These are phyloP conservation scores for Platichthys flesus DNA, from an alignment of 2,113 vertebrate species.

Conservation along the genomic window DNA sequence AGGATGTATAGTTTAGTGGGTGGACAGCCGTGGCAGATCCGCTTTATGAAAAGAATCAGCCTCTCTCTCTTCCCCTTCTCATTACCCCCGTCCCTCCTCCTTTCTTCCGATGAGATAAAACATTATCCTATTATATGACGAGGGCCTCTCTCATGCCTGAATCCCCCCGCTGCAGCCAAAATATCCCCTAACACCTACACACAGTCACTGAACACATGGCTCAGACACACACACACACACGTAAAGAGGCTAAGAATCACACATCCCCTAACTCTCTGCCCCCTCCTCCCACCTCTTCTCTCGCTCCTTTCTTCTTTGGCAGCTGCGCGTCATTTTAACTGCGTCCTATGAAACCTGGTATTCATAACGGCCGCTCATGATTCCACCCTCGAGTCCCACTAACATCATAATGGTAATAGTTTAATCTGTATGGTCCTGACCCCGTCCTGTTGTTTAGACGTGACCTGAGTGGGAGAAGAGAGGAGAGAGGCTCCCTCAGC, in stretches of 20 bases:
- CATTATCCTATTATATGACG: constrained; percentile 72
- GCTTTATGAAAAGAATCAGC: constrained; percentile 61
- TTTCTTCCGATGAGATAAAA: constrained; percentile 71
- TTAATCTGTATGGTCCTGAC: constrained; percentile 72
- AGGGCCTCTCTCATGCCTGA: constrained; percentile 68
- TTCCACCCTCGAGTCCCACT: constrained; percentile 73
- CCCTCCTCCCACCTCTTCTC: constrained; percentile 22
- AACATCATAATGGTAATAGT: constrained; percentile 73
- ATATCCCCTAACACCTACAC: constrained; percentile 78
- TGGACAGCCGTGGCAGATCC: constrained; percentile 58
- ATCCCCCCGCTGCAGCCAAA: constrained; percentile 66
- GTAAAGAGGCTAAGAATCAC: constrained; percentile 37
- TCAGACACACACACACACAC: constrained; percentile 33
- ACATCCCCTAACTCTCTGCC: constrained; percentile 48
- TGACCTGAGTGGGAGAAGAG: constrained; percentile 79
- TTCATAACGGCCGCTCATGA: constrained; percentile 75
- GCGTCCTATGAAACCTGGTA: constrained; percentile 73
- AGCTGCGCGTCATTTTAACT: constrained; percentile 73
- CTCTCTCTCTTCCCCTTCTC: constrained; percentile 38
- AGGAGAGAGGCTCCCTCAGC: constrained; percentile 52
- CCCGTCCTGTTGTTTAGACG: constrained; percentile 71
- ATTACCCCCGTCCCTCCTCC: constrained; percentile 32
- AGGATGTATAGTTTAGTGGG: constrained; percentile 52
- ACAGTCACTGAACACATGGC: constrained; percentile 63
- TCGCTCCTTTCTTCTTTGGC: constrained; percentile 64